Percentiles rank a stretch among this genome's conserved stretches.
These are phyloP conservation scores for Riparia riparia DNA, from an alignment of 2,113 vertebrate species.

Conservation along the genomic window DNA sequence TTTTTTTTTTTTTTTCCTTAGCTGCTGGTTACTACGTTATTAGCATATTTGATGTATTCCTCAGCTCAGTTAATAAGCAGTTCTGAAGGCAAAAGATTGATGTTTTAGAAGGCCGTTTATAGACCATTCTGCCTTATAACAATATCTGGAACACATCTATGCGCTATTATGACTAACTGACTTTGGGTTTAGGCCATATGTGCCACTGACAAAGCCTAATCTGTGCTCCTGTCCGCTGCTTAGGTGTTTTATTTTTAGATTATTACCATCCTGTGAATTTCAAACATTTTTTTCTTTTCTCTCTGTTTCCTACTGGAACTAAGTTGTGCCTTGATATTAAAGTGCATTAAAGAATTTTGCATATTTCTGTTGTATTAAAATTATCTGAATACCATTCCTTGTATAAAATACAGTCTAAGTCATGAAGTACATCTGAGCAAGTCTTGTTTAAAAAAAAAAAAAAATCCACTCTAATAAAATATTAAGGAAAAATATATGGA, in stretches of 20 bases:
- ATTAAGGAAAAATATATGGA: background rate
- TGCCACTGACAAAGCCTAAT: slow-evolving; percentile 18
- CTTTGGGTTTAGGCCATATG: slow-evolving; percentile 57
- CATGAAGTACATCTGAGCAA: background rate
- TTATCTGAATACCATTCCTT: background rate
- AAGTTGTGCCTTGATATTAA: background rate
- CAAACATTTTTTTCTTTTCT: background rate
- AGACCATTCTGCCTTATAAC: slow-evolving; percentile 45
- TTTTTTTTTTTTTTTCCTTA: slow-evolving; percentile 32
- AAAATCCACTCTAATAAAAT: background rate
- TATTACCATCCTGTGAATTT: background rate
- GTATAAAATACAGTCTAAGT: background rate
- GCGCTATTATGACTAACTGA: slow-evolving; percentile 28
- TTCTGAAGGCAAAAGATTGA: slow-evolving; percentile 57
- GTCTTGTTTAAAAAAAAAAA: background rate
- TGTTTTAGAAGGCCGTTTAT: slow-evolving; percentile 56
- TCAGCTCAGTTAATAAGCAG: slow-evolving; percentile 69
- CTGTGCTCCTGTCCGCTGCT: background rate
- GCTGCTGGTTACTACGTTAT: slow-evolving; percentile 60
- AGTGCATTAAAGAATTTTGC: background rate
- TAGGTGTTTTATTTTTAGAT: slow-evolving; percentile 16
- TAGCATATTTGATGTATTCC: slow-evolving; percentile 73
- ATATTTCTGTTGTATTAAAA: background rate
- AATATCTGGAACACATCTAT: slow-evolving; percentile 60
- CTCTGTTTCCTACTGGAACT: background rate